Base-by-base conservation (phyloP, 2,888 invertebrate species). In the Platypus cylindrus region DNA sequence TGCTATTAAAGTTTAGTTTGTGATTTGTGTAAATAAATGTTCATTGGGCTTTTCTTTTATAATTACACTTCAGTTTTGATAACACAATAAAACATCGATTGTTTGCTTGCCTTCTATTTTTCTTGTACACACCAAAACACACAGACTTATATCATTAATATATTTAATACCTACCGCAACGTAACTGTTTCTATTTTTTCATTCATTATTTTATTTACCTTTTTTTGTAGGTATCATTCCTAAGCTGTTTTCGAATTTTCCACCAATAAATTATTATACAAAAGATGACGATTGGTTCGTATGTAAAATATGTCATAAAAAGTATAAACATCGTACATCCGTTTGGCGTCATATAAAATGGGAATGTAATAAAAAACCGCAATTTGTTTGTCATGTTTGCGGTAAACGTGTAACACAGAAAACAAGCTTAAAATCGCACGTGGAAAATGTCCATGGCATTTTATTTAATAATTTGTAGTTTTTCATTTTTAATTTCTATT, bases 281-380 rank as follows among this genome's bases (percentile, higher is more conserved):
- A 42, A 37, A 16, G 32, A 37, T 9, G 42, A 34, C 16, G 38
- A 34, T 12, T 40, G 34, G 28, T 47, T 41, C 29, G 18, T 32
- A 5, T 53, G 53, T 33, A 43, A 44, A 8, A 44, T 39, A 23
- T 54, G 54, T 32, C 38, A 35, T 16, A 52, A 48, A 34, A 30
- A 32, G 11, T 54, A 52, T 44, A 50, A 47, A 36, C 49, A 52
- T 32, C 38, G 45, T 26, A 39, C 48, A 3, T 51, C 51, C 8
- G 37, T 52, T 9, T 43, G 45, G 17, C 46, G 48, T 7, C 54
- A 54, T 40, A 45, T 46, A 25, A 47, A 40, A 25, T 43, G 43
- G 34, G 47, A 47, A 25, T 49, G 48, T 36, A 45, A 45, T 12
- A 43, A 48, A 15, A 34, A 40, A 24, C 45, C 45, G 3, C 36